Conservation (phyloP, 2,888 invertebrate genomes). For the Ormia ochracea region DNA sequence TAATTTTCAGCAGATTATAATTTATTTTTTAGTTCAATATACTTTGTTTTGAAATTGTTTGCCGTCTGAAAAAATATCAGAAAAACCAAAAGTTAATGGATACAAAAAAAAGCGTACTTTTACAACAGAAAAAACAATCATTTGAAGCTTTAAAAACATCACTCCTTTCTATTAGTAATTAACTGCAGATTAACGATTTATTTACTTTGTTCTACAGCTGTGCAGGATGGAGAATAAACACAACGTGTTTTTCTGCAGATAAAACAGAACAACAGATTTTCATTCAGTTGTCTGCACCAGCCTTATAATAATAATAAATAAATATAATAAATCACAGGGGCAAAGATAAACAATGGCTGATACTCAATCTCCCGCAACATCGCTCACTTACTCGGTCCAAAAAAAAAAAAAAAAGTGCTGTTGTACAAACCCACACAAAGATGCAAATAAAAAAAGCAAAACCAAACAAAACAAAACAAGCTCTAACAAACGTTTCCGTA, state of each 20-base stretch:
- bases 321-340: conserved; percentile 22
- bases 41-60: too few relatives aligned
- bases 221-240: background rate
- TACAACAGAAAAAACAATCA: background rate
- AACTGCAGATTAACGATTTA: conserved; percentile 27
- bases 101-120: conserved; percentile 4
- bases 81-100: too few relatives aligned
- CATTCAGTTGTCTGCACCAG: background rate
- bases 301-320: background rate
- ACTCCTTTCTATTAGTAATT: background rate
- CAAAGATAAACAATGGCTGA: conserved; percentile 25
- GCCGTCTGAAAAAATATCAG: too few relatives aligned
- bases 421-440: conserved; percentile 3
- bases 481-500: conserved; percentile 48
- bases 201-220: conserved; percentile 16
- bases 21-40: too few relatives aligned
- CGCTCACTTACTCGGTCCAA: background rate
- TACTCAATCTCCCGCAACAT: background rate
- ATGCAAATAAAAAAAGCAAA: background rate
- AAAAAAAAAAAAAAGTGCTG: conserved; percentile 2
- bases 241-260: background rate
- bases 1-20: too few relatives aligned
- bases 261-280: background rate
- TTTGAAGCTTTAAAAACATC: background rate
- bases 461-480: background rate